Base-by-base conservation (phyloP, 2,888 invertebrate genomes). In the Phengaris alcon region DNA sequence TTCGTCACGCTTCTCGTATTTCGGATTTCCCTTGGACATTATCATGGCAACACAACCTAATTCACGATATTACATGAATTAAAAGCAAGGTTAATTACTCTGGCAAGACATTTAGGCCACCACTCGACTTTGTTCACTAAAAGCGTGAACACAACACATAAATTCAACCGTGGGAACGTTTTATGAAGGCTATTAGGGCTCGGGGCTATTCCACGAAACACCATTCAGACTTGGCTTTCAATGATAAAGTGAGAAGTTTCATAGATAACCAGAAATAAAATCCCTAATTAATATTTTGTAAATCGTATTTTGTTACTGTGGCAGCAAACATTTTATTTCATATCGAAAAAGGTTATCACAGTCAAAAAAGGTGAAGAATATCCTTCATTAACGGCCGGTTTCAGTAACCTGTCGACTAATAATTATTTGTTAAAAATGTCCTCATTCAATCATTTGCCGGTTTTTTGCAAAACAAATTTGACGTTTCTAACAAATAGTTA, bases 131-230 rank as follows among this genome's bases (percentile, higher is more conserved):
- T 44, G 64, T 64, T 44, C 64, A 15, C 64, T 64, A 64, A 52
- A 52, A 64, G 64, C 64, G 35, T n/a, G n/a, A n/a, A n/a, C n/a
- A n/a, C n/a, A n/a, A n/a, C n/a, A n/a, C n/a, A 64, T 64, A 64
- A 64, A 64, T 64, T 35, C 64, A 64, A 35, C 35, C 64, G 64
- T 64, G 64, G 35, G 64, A 64, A 64, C 64, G 48, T 9, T 64
- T 64, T 64, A 64, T 64, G 64, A 64, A 64, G 64, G 64, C 44
- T 64, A 12, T 64, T 64, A 64, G 64, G 64, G 64, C 64, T 12
- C 64, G 12, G 6, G 52, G 52, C 10, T 10, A 5, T 64, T 64
- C 64, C 64, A 35, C 64, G 64, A 64, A 59, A 35, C 22, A 22
- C 6, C 55, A 3, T 55, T n/a, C 57, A 0, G 15, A 57, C 35